phyloP scores from a whole-genome alignment of 2,797 vertebrate species.

The Chaetodon trifasciatus region DNA sequence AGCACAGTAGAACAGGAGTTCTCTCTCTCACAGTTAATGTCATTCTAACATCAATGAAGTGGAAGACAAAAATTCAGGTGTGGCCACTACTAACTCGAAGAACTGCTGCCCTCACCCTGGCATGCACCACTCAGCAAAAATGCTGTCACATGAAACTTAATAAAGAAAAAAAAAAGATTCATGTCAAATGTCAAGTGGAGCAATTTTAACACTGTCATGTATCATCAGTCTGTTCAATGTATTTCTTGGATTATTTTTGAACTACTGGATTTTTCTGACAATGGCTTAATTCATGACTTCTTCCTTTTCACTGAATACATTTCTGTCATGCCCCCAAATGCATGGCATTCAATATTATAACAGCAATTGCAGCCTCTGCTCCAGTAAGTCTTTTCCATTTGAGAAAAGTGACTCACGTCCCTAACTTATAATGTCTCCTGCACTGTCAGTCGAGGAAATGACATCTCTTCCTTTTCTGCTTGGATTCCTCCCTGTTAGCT shows the following conservation, averaged over 20 bases:
- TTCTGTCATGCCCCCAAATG: neutral
- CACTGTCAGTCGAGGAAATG: neutral
- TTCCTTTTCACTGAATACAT: neutral
- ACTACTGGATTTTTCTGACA: neutral
- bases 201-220: neutral
- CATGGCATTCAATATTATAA: neutral
- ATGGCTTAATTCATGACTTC: neutral
- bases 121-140: neutral
- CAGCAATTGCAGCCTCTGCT: neutral
- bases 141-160: conserved; percentile 1
- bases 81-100: neutral
- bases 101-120: neutral
- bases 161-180: neutral
- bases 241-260: neutral
- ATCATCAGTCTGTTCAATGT: neutral
- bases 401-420: neutral
- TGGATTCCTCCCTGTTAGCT: neutral
- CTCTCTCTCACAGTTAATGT: neutral
- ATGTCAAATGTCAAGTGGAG: conserved; percentile 1
- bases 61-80: conserved; percentile 16
- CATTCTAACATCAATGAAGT: conserved; percentile 10
- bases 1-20: neutral
- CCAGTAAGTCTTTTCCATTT: neutral
- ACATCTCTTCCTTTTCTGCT: neutral
- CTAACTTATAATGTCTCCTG: neutral